Conservation (phyloP, 2,797 vertebrate genomes). For the Delichon dasypus region DNA sequence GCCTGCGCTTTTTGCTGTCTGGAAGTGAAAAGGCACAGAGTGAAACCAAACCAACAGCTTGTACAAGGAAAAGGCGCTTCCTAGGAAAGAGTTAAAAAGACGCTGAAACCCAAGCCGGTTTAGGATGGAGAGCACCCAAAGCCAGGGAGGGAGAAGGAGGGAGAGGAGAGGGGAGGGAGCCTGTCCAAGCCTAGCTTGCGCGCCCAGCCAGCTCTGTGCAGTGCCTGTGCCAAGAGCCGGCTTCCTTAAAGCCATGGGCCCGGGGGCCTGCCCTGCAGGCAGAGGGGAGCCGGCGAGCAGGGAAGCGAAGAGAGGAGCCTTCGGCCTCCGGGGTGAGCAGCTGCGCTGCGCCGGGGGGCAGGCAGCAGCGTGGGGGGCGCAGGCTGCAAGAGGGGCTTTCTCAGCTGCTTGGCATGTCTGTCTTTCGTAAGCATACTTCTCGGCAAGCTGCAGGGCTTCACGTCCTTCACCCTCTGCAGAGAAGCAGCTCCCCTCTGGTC, state of each 20-base stretch:
- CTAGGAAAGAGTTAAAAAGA: constrained; percentile 70
- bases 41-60: background rate
- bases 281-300: background rate
- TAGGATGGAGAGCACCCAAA: constrained; percentile 21
- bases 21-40: background rate
- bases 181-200: constrained; percentile 41
- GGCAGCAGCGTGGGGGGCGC: background rate
- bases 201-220: constrained; percentile 22
- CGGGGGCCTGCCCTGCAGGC: background rate
- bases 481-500: background rate
- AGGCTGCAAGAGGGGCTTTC: background rate
- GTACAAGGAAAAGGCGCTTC: background rate
- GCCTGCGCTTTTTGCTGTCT: background rate
- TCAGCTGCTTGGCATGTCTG: background rate
- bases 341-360: background rate
- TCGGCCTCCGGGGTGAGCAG: background rate
- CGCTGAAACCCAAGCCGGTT: background rate
- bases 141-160: constrained; percentile 38
- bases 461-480: background rate
- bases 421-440: background rate
- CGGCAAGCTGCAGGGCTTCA: background rate
- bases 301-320: background rate
- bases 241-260: constrained; percentile 46
- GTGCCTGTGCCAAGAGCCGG: constrained; percentile 56
- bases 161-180: constrained; percentile 37